Conservation (phyloP, 2,888 invertebrate genomes). For the Melieria omissa region DNA sequence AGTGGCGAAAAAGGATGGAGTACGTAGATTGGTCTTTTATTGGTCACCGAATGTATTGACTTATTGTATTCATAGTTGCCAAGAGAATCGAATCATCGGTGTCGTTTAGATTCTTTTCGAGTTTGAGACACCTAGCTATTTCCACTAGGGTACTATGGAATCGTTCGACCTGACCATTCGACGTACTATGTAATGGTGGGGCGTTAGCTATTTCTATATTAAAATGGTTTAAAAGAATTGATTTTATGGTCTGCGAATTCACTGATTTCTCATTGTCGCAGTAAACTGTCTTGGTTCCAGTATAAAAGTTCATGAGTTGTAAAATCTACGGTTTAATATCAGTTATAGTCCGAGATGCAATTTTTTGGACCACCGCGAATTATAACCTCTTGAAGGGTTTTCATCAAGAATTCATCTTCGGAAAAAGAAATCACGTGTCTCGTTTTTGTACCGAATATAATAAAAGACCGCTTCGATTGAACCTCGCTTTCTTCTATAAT, state of each 20-base stretch:
- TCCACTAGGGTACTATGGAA: conserved; percentile 1
- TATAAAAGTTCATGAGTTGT: conserved; percentile 36
- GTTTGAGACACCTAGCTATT: background rate
- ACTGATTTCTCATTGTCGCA: conserved; percentile 17
- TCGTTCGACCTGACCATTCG: conserved; percentile 6
- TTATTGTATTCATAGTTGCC: conserved; percentile 12
- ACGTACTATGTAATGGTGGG: conserved; percentile 13
- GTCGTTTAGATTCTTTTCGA: background rate
- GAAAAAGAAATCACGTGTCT: conserved; percentile 33
- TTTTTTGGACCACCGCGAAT: background rate
- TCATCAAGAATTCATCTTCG: conserved; percentile 16
- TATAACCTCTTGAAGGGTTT: conserved; percentile 24
- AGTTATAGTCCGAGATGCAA: conserved; percentile 37
- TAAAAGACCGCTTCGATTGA: conserved; percentile 9
- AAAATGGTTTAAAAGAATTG: conserved; percentile 3
- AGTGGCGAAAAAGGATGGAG: background rate
- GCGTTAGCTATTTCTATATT: conserved; percentile 15
- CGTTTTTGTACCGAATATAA: conserved; percentile 38
- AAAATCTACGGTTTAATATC: conserved; percentile 39
- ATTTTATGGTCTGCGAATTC: conserved; percentile 23
- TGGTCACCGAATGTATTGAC: background rate
- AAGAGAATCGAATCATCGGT: background rate
- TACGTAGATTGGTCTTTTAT: conserved; percentile 15
- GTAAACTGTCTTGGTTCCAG: conserved; percentile 12
- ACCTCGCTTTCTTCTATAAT: conserved; percentile 36